A percentile compares a stretch with the other conserved stretches of the same genome.
Conservation (phyloP, 2,888 invertebrate genomes). For the Diloba caeruleocephala region DNA sequence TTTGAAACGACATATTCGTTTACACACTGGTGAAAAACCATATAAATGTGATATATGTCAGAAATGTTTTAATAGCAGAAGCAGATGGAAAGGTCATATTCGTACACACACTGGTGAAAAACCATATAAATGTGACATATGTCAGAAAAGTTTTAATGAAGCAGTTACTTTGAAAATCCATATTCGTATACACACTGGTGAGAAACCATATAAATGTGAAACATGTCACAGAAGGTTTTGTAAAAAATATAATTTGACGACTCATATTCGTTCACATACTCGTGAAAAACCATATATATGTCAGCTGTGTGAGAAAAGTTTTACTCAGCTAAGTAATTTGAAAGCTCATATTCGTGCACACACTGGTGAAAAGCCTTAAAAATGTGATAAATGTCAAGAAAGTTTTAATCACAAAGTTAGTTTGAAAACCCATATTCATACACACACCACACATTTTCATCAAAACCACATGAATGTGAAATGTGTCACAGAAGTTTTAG, state of each 20-base stretch:
- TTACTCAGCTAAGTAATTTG: neutral
- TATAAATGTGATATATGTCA: constrained; percentile 6
- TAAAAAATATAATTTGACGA: neutral
- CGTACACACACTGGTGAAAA: too few species aligned
- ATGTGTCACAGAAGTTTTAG: too few species aligned
- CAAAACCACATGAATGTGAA: too few species aligned
- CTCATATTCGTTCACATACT: constrained; percentile 17
- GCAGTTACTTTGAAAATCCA: neutral
- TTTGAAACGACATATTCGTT: too few species aligned
- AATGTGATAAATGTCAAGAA: too few species aligned
- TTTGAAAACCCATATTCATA: too few species aligned
- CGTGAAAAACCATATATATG: constrained; percentile 11
- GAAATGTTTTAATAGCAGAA: neutral
- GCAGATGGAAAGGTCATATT: too few species aligned
- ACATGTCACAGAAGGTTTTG: constrained; percentile 2
- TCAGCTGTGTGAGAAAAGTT: neutral
- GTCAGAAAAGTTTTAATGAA: neutral
- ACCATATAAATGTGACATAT: too few species aligned
- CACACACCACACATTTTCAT: too few species aligned
- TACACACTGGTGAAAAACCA: neutral
- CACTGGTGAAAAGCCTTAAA: too few species aligned
- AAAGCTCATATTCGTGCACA: neutral
- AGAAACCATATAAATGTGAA: too few species aligned
- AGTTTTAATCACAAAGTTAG: too few species aligned
- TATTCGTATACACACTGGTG: neutral